Percentiles rank a stretch among this genome's conserved stretches.
Evolutionary conservation across 1,140 invertebrate genomes (phyloP).

Genomic region (Tetraneura akinire): DNA sequence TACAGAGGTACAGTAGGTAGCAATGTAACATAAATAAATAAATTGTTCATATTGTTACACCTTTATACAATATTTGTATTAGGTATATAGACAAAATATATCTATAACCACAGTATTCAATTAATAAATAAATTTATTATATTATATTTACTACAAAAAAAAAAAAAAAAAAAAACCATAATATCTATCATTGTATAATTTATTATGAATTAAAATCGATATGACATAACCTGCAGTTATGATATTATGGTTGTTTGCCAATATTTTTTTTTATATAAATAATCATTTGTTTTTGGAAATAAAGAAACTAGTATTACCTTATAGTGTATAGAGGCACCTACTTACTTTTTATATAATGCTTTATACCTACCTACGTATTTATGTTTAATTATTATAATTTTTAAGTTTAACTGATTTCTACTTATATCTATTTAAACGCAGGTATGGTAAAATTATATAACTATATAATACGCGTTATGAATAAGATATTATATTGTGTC

Average conservation of each 20-base stretch:
- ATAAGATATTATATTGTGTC: no score
- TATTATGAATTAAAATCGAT: not conserved
- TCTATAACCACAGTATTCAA: no score
- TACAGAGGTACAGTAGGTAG: no score
- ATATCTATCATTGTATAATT: no score
- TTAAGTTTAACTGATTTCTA: not conserved
- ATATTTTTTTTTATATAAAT: not conserved
- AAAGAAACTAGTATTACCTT: constrained; percentile 13
- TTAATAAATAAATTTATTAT: no score
- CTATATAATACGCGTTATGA: not conserved
- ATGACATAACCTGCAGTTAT: not conserved
- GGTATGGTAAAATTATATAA: not conserved
- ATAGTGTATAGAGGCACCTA: constrained; percentile 12
- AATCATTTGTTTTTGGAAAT: not conserved
- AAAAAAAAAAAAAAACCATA: no score
- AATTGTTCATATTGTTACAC: no score
- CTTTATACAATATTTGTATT: no score
- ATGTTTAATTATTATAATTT: not conserved
- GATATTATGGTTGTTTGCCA: constrained; percentile 6
- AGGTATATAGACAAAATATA: no score
- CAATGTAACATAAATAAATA: no score
- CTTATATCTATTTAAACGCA: not conserved
- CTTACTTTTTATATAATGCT: not conserved
- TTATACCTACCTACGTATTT: no score
- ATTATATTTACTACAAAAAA: no score